These are phyloP conservation scores for Coregonus ussuriensis DNA, from an alignment of 2,797 vertebrate genomes.

Conservation along the genomic window DNA sequence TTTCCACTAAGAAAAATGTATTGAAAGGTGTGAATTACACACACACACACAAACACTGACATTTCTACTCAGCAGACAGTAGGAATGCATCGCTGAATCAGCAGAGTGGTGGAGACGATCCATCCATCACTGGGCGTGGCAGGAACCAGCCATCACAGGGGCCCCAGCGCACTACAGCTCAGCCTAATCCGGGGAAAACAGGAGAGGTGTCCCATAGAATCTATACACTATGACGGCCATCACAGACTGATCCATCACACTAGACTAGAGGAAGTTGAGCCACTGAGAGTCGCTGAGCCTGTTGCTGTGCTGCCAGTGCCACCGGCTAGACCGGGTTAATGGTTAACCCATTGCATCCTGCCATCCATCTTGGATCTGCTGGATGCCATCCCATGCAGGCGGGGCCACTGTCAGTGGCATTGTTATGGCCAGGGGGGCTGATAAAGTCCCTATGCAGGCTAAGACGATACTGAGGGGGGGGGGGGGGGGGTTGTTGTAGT, in stretches of 20 bases:
- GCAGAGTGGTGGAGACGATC: background rate
- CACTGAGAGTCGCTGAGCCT: background rate
- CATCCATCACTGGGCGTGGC: background rate
- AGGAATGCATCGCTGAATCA: background rate
- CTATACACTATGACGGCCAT: slow-evolving; percentile 19
- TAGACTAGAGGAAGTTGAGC: slow-evolving; percentile 41
- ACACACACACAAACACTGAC: slow-evolving; percentile 1
- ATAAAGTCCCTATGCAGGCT: slow-evolving; percentile 5
- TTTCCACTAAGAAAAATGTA: background rate
- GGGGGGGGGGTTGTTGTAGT: background rate
- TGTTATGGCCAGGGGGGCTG: slow-evolving; percentile 27
- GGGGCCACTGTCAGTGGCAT: background rate
- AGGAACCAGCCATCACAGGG: background rate
- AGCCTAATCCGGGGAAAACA: background rate
- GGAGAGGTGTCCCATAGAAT: slow-evolving; percentile 1
- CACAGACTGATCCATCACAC: slow-evolving; percentile 30
- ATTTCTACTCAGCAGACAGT: background rate
- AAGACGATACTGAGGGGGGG: background rate
- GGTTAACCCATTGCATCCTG: slow-evolving; percentile 43
- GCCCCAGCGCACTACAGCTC: background rate
- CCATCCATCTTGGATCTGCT: slow-evolving; percentile 31
- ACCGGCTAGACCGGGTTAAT: slow-evolving; percentile 50
- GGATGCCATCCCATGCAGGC: slow-evolving; percentile 8
- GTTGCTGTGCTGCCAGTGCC: slow-evolving; percentile 9
- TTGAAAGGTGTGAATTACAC: background rate